Conservation (phyloP, 2,113 vertebrate species). For the Potamarius usumacintae region DNA sequence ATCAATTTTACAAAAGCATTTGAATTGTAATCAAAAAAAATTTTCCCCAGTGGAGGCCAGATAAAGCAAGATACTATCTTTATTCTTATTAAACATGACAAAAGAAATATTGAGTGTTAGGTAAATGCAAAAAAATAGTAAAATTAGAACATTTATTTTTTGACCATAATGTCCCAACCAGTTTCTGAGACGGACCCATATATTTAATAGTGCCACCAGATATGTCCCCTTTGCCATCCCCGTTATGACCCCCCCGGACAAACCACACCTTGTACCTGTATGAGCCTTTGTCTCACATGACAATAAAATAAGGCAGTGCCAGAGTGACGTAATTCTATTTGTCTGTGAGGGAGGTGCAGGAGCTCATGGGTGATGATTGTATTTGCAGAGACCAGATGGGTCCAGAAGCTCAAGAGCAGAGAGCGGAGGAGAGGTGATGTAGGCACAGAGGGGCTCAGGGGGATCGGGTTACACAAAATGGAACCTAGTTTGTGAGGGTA, state of each 20-base stretch:
- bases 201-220: neutral
- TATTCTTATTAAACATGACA: no score
- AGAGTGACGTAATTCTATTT: neutral
- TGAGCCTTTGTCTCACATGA: neutral
- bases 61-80: no score
- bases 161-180: no score
- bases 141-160: no score
- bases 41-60: no score
- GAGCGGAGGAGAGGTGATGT: neutral
- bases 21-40: no score
- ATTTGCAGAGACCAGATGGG: constrained; percentile 38
- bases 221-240: neutral
- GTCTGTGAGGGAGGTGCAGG: constrained; percentile 5
- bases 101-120: no score
- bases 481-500: neutral
- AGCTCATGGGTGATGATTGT: constrained; percentile 6
- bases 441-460: neutral
- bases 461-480: constrained; percentile 21
- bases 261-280: neutral
- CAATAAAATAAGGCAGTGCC: neutral
- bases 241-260: neutral
- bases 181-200: neutral
- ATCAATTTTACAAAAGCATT: no score
- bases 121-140: no score
- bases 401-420: constrained; percentile 1